Conservation (phyloP, 2,113 vertebrate species). For the Petrocephalus microphthalmus region DNA sequence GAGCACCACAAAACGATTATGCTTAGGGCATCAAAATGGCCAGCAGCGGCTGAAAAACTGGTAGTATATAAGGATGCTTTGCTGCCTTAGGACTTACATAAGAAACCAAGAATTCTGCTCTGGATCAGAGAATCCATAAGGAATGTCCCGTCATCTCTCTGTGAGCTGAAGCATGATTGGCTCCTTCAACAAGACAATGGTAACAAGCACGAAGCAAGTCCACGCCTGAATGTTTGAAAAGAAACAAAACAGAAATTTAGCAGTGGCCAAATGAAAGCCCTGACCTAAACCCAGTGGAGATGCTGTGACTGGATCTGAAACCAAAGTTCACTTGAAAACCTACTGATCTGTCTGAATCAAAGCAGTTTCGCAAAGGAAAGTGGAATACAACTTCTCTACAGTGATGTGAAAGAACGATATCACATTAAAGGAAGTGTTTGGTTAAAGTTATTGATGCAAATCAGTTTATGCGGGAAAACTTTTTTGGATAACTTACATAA, state of each 20-base stretch:
- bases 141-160: background rate
- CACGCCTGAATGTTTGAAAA: background rate
- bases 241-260: background rate
- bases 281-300: background rate
- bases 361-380: background rate
- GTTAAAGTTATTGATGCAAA: background rate
- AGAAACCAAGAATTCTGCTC: background rate
- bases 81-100: background rate
- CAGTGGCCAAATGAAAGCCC: background rate
- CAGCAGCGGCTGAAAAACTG: background rate
- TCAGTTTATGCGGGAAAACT: background rate
- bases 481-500: background rate
- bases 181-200: background rate
- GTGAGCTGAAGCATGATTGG: background rate
- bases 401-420: background rate
- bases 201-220: background rate
- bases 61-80: background rate
- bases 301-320: background rate
- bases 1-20: too few relatives aligned
- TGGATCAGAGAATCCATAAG: background rate
- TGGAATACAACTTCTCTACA: background rate
- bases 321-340: background rate
- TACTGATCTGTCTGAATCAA: background rate
- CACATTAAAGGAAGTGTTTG: background rate
- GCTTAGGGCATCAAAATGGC: too few relatives aligned